Percentiles rank a stretch among this genome's conserved stretches.
Evolutionary conservation across 1,140 invertebrate genomes (phyloP).

Genomic region (Drosophila seguyi): DNA sequence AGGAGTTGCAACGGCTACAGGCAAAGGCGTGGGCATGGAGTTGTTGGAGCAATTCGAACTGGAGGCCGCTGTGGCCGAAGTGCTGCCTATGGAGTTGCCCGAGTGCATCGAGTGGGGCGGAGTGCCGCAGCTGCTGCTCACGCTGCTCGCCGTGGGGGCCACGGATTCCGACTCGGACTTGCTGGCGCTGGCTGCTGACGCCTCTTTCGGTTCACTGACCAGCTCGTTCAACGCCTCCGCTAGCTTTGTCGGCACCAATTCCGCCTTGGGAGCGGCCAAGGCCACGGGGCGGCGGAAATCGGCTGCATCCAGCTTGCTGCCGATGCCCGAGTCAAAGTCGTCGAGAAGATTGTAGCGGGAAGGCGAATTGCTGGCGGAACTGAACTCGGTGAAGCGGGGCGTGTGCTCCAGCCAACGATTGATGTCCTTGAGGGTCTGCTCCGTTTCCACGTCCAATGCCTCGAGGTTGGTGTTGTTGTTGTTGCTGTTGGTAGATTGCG

Average conservation of each 20-base stretch:
- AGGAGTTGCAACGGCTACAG: not conserved
- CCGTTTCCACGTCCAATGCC: slow-evolving; percentile 91
- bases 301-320: slow-evolving; percentile 71
- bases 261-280: slow-evolving; percentile 67
- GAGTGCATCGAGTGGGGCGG: slow-evolving; percentile 81
- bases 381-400: slow-evolving; percentile 90
- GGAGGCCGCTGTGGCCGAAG: slow-evolving; percentile 71
- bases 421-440: slow-evolving; percentile 94
- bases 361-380: slow-evolving; percentile 91
- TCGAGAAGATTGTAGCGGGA: slow-evolving; percentile 86
- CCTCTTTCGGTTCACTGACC: slow-evolving; percentile 59
- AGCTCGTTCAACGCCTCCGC: slow-evolving; percentile 74
- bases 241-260: slow-evolving; percentile 75
- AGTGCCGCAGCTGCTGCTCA: slow-evolving; percentile 77
- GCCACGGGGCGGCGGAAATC: slow-evolving; percentile 78
- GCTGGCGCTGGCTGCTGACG: slow-evolving; percentile 5
- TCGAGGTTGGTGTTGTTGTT: slow-evolving; percentile 89
- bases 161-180: slow-evolving; percentile 61
- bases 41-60: slow-evolving; percentile 59
- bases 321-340: slow-evolving; percentile 85
- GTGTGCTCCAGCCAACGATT: slow-evolving; percentile 95
- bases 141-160: slow-evolving; percentile 70
- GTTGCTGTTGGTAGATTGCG: slow-evolving; percentile 79
- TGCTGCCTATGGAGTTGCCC: slow-evolving; percentile 78
- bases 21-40: slow-evolving; percentile 14